Percentiles rank a stretch among this genome's conserved stretches.
phyloP scores from a whole-genome alignment of 2,797 vertebrate species.

The Lacerta viridis region DNA sequence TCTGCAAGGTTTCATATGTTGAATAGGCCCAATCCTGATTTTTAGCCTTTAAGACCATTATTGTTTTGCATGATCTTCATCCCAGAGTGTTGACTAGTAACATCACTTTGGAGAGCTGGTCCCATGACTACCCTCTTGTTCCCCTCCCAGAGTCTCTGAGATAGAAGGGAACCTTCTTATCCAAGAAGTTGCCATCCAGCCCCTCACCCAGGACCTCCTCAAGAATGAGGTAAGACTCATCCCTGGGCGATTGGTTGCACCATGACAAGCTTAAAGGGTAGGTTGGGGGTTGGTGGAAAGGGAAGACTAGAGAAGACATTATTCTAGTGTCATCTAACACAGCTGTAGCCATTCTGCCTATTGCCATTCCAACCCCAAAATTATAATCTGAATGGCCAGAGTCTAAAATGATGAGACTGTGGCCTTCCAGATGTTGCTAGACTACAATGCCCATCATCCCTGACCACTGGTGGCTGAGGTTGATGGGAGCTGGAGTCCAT shows the following conservation, averaged over 20 bases:
- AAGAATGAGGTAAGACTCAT: conserved; percentile 80
- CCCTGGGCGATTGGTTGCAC: not conserved
- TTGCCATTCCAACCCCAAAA: not conserved
- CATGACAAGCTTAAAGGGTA: not conserved
- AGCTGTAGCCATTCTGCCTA: not conserved
- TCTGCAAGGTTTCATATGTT: not conserved
- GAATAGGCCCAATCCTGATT: not conserved
- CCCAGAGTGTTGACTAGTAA: no score
- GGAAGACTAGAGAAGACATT: no score
- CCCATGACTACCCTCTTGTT: not conserved
- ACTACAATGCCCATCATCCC: not conserved
- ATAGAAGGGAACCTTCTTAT: conserved; percentile 85
- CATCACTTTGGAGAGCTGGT: not conserved
- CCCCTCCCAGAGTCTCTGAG: conserved; percentile 81
- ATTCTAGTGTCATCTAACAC: not conserved
- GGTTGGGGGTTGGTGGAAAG: no score
- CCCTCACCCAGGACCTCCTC: conserved; percentile 88
- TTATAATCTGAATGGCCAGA: not conserved
- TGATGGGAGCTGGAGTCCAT: not conserved
- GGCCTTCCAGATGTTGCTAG: not conserved
- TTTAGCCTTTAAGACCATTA: not conserved
- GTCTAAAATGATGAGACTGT: not conserved
- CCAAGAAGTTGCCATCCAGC: conserved; percentile 85
- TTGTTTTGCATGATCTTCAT: not conserved
- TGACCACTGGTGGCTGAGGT: not conserved